Percentiles rank a stretch among this genome's conserved stretches.
phyloP scores from a whole-genome alignment of 1,140 invertebrate species.

The Hestina assimilis region DNA sequence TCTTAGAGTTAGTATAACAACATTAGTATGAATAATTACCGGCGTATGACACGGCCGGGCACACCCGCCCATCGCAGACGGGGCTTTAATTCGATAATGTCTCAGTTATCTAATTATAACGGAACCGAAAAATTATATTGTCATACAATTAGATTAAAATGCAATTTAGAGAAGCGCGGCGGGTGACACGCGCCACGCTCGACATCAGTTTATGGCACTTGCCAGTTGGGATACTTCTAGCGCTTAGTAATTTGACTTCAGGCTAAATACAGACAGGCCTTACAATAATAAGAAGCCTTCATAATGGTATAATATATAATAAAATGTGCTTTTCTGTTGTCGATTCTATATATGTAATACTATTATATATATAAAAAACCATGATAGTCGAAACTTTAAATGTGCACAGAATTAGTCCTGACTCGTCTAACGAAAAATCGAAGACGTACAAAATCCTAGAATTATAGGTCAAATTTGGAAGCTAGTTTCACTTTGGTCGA shows the following conservation, averaged over 20 bases:
- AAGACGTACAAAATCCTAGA: too few relatives aligned
- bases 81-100: conserved; percentile 69
- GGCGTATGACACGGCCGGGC: conserved; percentile 36
- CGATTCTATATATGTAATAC: too few relatives aligned
- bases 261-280: too few relatives aligned
- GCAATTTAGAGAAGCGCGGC: conserved; percentile 72
- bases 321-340: too few relatives aligned
- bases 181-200: conserved; percentile 48
- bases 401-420: too few relatives aligned
- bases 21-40: conserved; percentile 21
- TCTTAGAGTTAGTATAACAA: not conserved
- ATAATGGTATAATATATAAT: too few relatives aligned
- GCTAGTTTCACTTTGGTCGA: too few relatives aligned
- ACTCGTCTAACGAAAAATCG: too few relatives aligned
- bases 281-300: too few relatives aligned
- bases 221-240: conserved; percentile 10
- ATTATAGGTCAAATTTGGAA: too few relatives aligned
- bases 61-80: conserved; percentile 56
- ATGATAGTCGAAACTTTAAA: too few relatives aligned
- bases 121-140: conserved; percentile 76
- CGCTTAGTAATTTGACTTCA: not conserved
- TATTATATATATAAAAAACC: too few relatives aligned
- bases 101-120: conserved; percentile 69
- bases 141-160: conserved; percentile 75
- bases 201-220: conserved; percentile 22